Conservation (phyloP, 2,888 invertebrate species). For the Eudiplozoon nipponicum region DNA sequence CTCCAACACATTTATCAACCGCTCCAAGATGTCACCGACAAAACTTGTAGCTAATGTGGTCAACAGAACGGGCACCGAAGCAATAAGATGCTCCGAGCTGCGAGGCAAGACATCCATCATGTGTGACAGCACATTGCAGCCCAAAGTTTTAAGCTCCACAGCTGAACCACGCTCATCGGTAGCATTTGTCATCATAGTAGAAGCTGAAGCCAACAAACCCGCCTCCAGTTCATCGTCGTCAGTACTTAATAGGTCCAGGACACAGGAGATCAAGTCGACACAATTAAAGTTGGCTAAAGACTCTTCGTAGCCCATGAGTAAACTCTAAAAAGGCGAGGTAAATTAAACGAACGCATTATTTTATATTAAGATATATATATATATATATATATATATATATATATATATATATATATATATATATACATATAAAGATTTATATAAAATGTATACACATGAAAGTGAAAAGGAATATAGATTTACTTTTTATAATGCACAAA, state of each 20-base stretch:
- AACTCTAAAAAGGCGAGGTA: too few species aligned
- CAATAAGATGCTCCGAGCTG: slow-evolving; percentile 60
- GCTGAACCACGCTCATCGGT: slow-evolving; percentile 57
- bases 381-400: too few species aligned
- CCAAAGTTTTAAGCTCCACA: slow-evolving; percentile 98
- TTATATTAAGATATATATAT: too few species aligned
- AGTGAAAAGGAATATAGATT: too few species aligned
- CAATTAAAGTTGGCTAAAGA: slow-evolving; percentile 88
- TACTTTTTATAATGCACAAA: too few species aligned
- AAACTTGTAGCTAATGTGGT: slow-evolving; percentile 34
- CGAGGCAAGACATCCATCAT: slow-evolving; percentile 93
- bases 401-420: too few species aligned
- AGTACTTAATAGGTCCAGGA: slow-evolving; percentile 1
- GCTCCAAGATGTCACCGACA: slow-evolving; percentile 8
- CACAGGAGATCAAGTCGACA: slow-evolving; percentile 56
- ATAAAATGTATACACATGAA: too few species aligned
- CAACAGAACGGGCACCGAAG: slow-evolving; percentile 76
- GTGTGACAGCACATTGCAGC: slow-evolving; percentile 79
- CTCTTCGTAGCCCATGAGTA: slow-evolving; percentile 95
- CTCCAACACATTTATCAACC: slow-evolving; percentile 10
- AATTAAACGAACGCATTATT: too few species aligned
- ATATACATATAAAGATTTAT: too few species aligned
- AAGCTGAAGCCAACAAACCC: too few species aligned
- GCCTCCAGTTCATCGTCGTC: slow-evolving; percentile 2
- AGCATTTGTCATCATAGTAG: too few species aligned